Conservation (phyloP, 2,113 vertebrate genomes). For the Upupa epops region DNA sequence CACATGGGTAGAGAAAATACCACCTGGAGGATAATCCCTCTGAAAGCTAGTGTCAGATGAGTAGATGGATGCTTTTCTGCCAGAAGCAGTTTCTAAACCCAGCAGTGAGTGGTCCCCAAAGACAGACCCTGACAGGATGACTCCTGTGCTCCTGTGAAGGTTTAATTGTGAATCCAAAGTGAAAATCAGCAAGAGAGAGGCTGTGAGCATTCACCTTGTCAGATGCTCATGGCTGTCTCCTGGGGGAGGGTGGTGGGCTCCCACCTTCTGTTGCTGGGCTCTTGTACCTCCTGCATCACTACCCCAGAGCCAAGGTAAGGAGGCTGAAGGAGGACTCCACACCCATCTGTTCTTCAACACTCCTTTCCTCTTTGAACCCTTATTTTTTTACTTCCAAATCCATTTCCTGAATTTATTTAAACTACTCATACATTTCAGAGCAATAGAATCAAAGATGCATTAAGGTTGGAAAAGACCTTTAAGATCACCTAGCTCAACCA, state of each 20-base stretch:
- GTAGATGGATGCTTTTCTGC: not conserved
- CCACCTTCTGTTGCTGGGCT: not conserved
- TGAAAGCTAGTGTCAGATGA: not conserved
- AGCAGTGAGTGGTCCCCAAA: not conserved
- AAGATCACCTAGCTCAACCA: too few relatives aligned
- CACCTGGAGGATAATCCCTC: not conserved
- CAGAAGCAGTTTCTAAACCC: not conserved
- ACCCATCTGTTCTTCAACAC: not conserved
- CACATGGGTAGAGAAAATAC: not conserved
- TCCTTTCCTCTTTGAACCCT: not conserved
- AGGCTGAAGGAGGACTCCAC: not conserved
- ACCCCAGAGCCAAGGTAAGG: not conserved
- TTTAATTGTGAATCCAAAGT: not conserved
- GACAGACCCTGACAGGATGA: too few relatives aligned
- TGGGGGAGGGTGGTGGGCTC: not conserved
- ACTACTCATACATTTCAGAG: not conserved
- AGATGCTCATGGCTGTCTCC: not conserved
- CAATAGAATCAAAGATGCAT: not conserved
- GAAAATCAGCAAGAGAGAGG: not conserved
- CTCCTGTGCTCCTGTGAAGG: fast-evolving
- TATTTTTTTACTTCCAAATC: not conserved
- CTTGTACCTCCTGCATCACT: not conserved
- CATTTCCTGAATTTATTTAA: not conserved
- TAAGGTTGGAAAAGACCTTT: too few relatives aligned
- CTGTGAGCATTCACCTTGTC: not conserved